Conservation (phyloP, 2,888 invertebrate genomes). For the Amiota communis region DNA sequence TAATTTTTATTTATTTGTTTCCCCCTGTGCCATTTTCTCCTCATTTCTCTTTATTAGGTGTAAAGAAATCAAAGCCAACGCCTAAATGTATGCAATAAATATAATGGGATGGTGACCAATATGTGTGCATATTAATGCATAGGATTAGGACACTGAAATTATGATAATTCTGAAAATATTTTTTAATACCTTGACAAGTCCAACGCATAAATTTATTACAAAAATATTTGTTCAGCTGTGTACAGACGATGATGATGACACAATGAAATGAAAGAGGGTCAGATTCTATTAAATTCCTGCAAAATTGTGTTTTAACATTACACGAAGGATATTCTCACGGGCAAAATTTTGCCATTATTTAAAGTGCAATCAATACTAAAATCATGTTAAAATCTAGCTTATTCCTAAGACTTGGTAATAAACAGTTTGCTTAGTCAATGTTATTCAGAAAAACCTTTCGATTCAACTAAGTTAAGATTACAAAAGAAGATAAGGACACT, state of each 20-base stretch:
- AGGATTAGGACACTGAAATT: conserved; percentile 53
- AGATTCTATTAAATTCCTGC: too few species aligned
- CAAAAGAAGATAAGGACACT: too few species aligned
- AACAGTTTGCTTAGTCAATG: too few species aligned
- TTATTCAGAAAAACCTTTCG: too few species aligned
- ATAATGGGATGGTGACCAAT: background rate
- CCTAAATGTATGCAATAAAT: conserved; percentile 31
- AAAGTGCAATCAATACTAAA: too few species aligned
- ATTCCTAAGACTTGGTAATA: too few species aligned
- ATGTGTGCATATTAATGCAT: conserved; percentile 25
- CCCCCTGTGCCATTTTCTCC: conserved; percentile 40
- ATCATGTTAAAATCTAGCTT: too few species aligned
- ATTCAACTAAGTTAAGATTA: too few species aligned
- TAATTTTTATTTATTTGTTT: conserved; percentile 39
- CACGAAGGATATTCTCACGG: too few species aligned
- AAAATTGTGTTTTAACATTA: too few species aligned
- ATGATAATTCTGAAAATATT: conserved; percentile 53
- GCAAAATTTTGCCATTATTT: too few species aligned
- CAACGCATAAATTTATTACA: conserved; percentile 32
- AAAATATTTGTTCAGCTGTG: conserved; percentile 51
- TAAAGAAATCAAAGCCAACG: conserved; percentile 1
- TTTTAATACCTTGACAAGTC: conserved; percentile 48
- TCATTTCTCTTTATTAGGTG: background rate
- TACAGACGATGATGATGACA: conserved; percentile 18
- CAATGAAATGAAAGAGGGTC: too few species aligned